A percentile compares a stretch with the other conserved stretches of the same genome.
phyloP scores from a whole-genome alignment of 1,140 invertebrate genomes.

The Atta cephalotes region DNA sequence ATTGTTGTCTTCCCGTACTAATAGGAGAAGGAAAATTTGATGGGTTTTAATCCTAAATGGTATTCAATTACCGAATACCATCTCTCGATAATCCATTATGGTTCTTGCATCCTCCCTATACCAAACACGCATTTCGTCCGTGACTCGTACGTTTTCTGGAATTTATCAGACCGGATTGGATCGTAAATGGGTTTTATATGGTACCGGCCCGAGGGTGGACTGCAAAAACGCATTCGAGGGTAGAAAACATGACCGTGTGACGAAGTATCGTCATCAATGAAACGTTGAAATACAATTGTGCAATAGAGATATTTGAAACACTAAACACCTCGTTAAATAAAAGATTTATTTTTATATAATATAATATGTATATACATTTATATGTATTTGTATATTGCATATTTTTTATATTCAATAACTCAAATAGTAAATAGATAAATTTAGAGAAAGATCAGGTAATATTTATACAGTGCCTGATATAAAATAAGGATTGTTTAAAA shows the following conservation, averaged over 20 bases:
- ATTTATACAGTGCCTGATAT: too few species aligned
- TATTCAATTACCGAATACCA: constrained; percentile 82
- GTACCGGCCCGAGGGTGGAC: constrained; percentile 65
- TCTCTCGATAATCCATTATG: constrained; percentile 83
- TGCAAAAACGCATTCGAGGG: constrained; percentile 61
- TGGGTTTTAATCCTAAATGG: constrained; percentile 83
- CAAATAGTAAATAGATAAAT: background rate
- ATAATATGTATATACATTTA: background rate
- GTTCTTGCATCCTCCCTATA: constrained; percentile 78
- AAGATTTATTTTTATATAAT: background rate
- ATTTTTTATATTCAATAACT: constrained; percentile 25
- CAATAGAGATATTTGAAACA: background rate
- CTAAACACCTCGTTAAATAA: background rate
- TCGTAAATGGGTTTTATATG: constrained; percentile 78
- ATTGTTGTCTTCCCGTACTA: constrained; percentile 52
- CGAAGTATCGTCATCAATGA: constrained; percentile 57
- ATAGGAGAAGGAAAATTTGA: constrained; percentile 77
- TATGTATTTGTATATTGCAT: background rate
- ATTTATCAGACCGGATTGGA: constrained; percentile 82
- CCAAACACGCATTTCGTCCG: constrained; percentile 58
- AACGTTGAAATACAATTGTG: constrained; percentile 31
- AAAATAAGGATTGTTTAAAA: too few species aligned
- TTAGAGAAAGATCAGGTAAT: too few species aligned
- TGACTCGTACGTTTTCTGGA: constrained; percentile 81
- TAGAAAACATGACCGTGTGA: constrained; percentile 45